Evolutionary conservation across 2,113 vertebrate species (phyloP).

Genomic region (Larimichthys crocea): DNA sequence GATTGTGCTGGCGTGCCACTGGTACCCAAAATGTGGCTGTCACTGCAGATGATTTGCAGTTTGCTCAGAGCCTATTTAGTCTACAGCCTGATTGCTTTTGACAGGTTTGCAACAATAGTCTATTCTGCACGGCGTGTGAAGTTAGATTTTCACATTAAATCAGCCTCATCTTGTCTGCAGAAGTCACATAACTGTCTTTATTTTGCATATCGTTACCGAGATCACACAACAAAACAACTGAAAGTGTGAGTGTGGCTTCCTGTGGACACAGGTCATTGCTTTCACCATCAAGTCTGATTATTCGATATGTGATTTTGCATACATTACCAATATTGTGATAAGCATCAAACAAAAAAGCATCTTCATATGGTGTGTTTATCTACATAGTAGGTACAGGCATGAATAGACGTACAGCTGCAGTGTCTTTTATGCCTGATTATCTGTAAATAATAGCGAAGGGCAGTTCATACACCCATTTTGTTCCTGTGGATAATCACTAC

Average conservation of each 20-base stretch:
- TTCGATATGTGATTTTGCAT: neutral
- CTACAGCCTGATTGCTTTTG: conserved; percentile 15
- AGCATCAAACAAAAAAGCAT: neutral
- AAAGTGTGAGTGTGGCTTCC: neutral
- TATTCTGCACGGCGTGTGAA: neutral
- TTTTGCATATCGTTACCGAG: neutral
- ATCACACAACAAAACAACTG: too few relatives aligned
- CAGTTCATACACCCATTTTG: neutral
- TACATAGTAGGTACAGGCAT: neutral
- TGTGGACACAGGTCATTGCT: neutral
- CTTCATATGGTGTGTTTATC: neutral
- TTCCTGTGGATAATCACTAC: conserved; percentile 2
- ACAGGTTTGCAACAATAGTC: neutral
- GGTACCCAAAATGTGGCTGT: neutral
- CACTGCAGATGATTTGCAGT: neutral
- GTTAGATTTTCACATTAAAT: conserved; percentile 7
- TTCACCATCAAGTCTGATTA: neutral
- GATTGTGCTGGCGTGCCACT: neutral
- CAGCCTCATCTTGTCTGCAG: neutral
- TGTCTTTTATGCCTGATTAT: neutral
- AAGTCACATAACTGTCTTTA: neutral
- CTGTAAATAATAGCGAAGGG: neutral
- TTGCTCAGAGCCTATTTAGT: conserved; percentile 1
- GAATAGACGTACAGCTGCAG: neutral
- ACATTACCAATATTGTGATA: neutral